These are phyloP conservation scores for Pachypanchax playfairii DNA, from an alignment of 2,113 vertebrate genomes.

Conservation along the genomic window DNA sequence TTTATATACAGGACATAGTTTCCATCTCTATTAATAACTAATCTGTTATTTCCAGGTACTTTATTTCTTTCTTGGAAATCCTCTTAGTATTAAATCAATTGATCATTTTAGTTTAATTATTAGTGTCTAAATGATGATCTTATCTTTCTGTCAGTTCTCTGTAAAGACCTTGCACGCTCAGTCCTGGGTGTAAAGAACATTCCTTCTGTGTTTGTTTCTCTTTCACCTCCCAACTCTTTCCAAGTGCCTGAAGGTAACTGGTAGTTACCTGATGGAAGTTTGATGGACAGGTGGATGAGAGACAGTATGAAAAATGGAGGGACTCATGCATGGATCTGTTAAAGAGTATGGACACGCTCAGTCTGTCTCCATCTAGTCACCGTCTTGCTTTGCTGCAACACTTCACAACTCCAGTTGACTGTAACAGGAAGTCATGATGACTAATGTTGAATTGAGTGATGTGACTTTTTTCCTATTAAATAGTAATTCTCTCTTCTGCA, in stretches of 20 bases:
- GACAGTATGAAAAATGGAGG: not conserved
- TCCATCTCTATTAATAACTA: not conserved
- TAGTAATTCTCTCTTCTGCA: not conserved
- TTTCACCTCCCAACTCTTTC: conserved; percentile 23
- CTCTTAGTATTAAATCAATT: not conserved
- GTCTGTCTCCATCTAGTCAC: conserved; percentile 15
- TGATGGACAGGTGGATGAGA: not conserved
- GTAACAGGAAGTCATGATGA: conserved; percentile 27
- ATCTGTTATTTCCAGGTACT: not conserved
- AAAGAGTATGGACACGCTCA: conserved; percentile 2
- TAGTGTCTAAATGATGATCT: not conserved
- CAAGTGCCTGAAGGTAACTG: conserved; percentile 23
- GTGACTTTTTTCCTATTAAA: not conserved
- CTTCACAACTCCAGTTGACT: not conserved
- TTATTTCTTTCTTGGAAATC: not conserved
- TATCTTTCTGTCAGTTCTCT: not conserved
- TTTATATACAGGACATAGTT: no score
- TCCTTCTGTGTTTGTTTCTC: conserved; percentile 22
- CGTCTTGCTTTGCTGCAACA: conserved; percentile 14
- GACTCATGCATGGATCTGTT: not conserved
- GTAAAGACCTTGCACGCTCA: not conserved
- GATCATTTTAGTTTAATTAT: conserved; percentile 4
- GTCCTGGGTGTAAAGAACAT: not conserved
- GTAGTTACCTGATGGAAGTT: conserved; percentile 3
- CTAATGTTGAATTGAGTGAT: conserved; percentile 8